Evolutionary conservation across 2,888 invertebrate genomes (phyloP), one percentile per base, ranked within the genome.

Genomic region (Homarus gammarus): DNA sequence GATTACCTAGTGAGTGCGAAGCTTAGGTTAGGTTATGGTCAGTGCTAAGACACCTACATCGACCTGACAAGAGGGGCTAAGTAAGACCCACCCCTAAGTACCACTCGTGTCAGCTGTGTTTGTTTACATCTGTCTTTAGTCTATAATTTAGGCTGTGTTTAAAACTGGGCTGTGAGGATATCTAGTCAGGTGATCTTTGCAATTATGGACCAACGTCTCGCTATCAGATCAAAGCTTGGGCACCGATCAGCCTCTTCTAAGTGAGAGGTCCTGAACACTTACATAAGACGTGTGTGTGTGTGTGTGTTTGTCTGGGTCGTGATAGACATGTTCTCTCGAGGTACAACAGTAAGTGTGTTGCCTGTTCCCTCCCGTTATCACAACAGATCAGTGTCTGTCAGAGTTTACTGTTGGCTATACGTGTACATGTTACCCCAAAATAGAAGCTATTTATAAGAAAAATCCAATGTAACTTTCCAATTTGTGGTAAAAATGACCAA

Each of bases 131-230:
- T n/a, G 12, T 40, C 44, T 6, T 49, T n/a, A 22, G 38, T 75
- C 75, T 75, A n/a, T 75, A 75, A 75, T 75, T 75, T 75, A 12
- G 44, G 18, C 75, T 2, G 18, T 44, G 36, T n/a, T 75, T 75
- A 44, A 40, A 75, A 44, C 44, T 75, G 75, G 75, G 31, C 44
- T 44, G 22, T 5, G 75, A 75, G 40, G 75, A 44, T 75, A 75
- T 75, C 75, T 75, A 12, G 75, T n/a, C 40, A 31, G 75, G 49
- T 38, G 75, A 75, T 75, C 75, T 75, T 2, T 15, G 75, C 75
- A 75, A 75, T 75, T 75, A 75, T 75, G 36, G 75, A 6, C 64
- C 64, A 64, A 1, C 64, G 64, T 6, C 27, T 3, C 15, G 27
- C 64, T 64, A 64, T 64, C 64, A 27, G 64, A 64, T 64, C 64